Evolutionary conservation across 2,113 vertebrate genomes (phyloP).

Genomic region (Probosciger aterrimus): DNA sequence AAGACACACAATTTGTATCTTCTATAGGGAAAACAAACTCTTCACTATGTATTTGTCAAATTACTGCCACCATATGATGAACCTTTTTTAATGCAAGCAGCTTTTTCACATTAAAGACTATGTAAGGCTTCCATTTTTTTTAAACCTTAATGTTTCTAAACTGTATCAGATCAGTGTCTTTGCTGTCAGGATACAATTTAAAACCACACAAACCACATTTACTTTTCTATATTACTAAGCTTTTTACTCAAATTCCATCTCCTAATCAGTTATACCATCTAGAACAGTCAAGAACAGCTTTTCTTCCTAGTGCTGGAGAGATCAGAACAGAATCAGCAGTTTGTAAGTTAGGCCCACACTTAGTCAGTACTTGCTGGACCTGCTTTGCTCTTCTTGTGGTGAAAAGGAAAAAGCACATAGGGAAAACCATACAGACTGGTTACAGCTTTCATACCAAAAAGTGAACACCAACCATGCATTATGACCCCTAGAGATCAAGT

Average conservation of each 20-base stretch:
- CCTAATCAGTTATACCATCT: neutral
- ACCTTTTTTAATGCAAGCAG: neutral
- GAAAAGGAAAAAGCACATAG: neutral
- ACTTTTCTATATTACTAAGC: neutral
- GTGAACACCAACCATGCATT: neutral
- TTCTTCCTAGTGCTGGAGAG: neutral
- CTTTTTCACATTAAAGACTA: neutral
- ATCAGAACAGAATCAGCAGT: neutral
- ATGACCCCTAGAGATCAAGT: neutral
- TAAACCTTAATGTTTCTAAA: neutral
- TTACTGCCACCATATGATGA: neutral
- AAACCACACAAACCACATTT: neutral
- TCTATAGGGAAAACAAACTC: neutral
- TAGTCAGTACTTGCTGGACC: neutral
- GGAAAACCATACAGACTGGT: neutral
- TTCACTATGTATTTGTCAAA: neutral
- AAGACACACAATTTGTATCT: neutral
- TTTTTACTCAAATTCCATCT: neutral
- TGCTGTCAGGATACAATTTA: neutral
- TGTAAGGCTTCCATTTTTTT: neutral
- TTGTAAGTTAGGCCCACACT: neutral
- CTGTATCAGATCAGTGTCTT: neutral
- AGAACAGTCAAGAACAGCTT: neutral
- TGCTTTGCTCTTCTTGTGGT: neutral
- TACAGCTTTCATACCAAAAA: neutral